Evolutionary conservation across 2,797 vertebrate species (phyloP).

Genomic region (Urocyon cinereoargenteus): DNA sequence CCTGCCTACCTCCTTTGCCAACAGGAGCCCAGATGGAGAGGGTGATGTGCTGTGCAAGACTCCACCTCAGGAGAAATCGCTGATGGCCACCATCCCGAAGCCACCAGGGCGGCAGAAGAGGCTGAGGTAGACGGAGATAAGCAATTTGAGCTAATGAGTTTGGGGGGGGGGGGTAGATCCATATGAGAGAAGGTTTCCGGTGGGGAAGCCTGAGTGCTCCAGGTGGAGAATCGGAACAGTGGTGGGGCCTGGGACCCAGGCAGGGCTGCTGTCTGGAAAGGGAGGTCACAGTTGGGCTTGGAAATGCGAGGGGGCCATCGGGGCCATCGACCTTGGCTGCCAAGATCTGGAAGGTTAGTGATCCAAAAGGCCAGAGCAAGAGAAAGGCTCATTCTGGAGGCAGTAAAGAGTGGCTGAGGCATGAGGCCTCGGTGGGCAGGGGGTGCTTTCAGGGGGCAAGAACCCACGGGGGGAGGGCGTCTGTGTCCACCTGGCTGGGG

Average conservation of each 20-base stretch:
- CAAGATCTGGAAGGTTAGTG: background rate
- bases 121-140: background rate
- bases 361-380: background rate
- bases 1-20: slow-evolving; percentile 35
- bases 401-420: background rate
- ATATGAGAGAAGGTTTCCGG: background rate
- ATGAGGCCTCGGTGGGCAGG: background rate
- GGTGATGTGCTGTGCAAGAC: slow-evolving; percentile 72
- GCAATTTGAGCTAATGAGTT: background rate
- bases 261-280: fast-evolving
- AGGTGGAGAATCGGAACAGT: fast-evolving
- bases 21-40: slow-evolving; percentile 70
- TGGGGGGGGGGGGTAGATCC: too few species aligned
- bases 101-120: background rate
- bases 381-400: background rate
- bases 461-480: fast-evolving
- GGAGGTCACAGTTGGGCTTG: fast-evolving
- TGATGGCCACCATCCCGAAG: background rate
- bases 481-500: background rate
- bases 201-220: background rate
- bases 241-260: background rate
- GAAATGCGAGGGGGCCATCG: fast-evolving
- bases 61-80: background rate
- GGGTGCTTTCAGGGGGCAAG: fast-evolving
- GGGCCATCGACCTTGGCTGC: fast-evolving